phyloP scores from a whole-genome alignment of 2,888 invertebrate genomes.

The Sclerodermus sp. region DNA sequence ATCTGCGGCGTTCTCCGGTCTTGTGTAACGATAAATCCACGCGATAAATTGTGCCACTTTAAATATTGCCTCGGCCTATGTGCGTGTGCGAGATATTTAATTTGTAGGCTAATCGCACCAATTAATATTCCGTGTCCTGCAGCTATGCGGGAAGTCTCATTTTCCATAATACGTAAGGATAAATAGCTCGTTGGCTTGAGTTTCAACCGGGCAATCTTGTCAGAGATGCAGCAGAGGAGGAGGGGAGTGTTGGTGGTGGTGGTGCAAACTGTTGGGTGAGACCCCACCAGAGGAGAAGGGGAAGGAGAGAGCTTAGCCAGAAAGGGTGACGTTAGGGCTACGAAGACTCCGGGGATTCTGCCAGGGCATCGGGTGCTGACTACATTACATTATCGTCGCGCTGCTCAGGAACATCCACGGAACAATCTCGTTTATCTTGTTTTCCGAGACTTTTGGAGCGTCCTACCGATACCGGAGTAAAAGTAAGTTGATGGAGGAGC shows the following conservation, averaged over 20 bases:
- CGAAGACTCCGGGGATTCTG: constrained; percentile 22
- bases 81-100: constrained; percentile 40
- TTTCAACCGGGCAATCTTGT: too few relatives aligned
- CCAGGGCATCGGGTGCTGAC: constrained; percentile 10
- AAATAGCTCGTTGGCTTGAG: constrained; percentile 23
- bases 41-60: constrained; percentile 38
- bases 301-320: too few relatives aligned
- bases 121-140: constrained; percentile 43
- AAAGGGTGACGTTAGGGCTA: too few relatives aligned
- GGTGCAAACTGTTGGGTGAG: too few relatives aligned
- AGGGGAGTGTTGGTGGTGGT: background rate
- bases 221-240: background rate
- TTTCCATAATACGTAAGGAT: constrained; percentile 41
- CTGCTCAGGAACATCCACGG: too few relatives aligned
- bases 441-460: too few relatives aligned
- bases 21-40: constrained; percentile 33
- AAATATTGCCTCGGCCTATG: constrained; percentile 20
- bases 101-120: constrained; percentile 46
- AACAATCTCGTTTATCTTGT: too few relatives aligned
- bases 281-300: too few relatives aligned
- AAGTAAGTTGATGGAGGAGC: too few relatives aligned
- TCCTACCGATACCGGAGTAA: too few relatives aligned
- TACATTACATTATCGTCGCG: constrained; percentile 14
- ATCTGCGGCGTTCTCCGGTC: constrained; percentile 18
- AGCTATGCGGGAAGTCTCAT: constrained; percentile 10